Conservation (phyloP, 2,113 vertebrate genomes). For the Pedetes capensis region DNA sequence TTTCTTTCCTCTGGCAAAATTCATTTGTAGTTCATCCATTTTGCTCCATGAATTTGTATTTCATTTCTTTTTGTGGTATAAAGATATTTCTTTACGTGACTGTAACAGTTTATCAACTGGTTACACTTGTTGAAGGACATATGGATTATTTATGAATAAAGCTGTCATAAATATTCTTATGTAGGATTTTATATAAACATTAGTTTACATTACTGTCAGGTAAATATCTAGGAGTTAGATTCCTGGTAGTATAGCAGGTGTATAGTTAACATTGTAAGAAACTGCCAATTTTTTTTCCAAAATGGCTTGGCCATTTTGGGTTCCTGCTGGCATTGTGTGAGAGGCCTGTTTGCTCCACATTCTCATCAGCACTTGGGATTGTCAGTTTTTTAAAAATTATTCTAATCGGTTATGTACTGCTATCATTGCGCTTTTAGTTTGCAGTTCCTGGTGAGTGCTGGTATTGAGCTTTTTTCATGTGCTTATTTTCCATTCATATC, state of each 20-base stretch:
- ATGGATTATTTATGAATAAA: not conserved
- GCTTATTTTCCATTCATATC: not conserved
- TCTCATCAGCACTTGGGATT: not conserved
- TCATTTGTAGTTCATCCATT: fast-evolving
- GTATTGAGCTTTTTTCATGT: not conserved
- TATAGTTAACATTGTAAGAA: not conserved
- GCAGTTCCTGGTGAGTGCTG: not conserved
- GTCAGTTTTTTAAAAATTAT: not conserved
- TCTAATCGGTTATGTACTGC: not conserved
- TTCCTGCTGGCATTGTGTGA: not conserved
- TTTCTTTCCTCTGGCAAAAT: not conserved
- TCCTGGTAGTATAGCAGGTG: not conserved
- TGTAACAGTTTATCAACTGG: not conserved
- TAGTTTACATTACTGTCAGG: not conserved
- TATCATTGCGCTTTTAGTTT: not conserved
- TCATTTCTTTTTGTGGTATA: not conserved
- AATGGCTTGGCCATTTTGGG: no score
- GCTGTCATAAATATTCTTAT: not conserved
- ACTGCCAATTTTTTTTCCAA: not conserved
- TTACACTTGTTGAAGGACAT: not conserved
- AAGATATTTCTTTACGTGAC: not conserved
- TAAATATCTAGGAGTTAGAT: not conserved
- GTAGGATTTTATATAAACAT: not conserved
- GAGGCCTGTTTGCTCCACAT: not conserved
- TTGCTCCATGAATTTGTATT: not conserved